These are phyloP conservation scores for Papilio gigon DNA, from an alignment of 2,888 invertebrate genomes.

Conservation along the genomic window DNA sequence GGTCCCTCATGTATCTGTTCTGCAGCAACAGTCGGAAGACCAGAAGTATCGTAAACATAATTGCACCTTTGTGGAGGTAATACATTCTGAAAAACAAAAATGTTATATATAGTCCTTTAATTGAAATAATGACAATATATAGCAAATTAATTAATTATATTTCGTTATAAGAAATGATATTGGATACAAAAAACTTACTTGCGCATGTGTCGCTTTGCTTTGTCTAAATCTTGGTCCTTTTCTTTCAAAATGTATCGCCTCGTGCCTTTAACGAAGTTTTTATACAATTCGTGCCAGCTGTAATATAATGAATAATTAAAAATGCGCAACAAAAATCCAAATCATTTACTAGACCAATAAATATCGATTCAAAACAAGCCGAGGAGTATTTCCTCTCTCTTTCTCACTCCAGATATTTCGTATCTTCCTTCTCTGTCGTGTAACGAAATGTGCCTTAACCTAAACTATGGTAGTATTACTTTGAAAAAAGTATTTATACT, in stretches of 20 bases:
- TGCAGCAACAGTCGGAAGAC: constrained; percentile 60
- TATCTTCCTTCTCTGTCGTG: constrained; percentile 1
- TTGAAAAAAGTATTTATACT: constrained; percentile 60
- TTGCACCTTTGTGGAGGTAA: constrained; percentile 60
- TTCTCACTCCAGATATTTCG: not conserved
- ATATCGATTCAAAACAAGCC: not conserved
- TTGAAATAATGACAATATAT: not conserved
- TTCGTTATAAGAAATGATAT: too few species aligned
- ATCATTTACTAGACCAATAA: not conserved
- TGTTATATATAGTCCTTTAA: constrained; percentile 13
- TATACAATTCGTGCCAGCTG: constrained; percentile 85
- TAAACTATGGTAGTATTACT: too few species aligned
- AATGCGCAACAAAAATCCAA: not conserved
- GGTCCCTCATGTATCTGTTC: constrained; percentile 54
- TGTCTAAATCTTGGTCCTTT: constrained; percentile 80
- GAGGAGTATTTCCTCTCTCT: not conserved
- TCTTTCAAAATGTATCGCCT: constrained; percentile 87
- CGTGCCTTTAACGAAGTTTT: constrained; percentile 85
- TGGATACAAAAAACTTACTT: constrained; percentile 68
- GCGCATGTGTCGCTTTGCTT: constrained; percentile 79
- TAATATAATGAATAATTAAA: constrained; percentile 34
- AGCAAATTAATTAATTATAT: too few species aligned
- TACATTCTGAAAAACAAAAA: constrained; percentile 62
- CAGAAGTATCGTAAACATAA: constrained; percentile 55
- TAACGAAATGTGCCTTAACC: not conserved